These are phyloP conservation scores for Sacculina carcini DNA, from an alignment of 2,888 invertebrate genomes.

Conservation along the genomic window DNA sequence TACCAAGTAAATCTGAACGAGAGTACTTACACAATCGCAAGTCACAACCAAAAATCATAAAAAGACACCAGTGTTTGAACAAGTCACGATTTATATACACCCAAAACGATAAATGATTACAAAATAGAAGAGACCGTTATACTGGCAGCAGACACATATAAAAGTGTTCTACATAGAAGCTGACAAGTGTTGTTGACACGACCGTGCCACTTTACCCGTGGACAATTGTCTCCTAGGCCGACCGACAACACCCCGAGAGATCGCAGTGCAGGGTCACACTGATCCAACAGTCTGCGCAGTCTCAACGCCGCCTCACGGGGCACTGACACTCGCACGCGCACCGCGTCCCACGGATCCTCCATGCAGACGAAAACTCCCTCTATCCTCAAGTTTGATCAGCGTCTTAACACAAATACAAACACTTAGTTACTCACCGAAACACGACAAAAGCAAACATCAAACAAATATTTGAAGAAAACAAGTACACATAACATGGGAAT, in stretches of 20 bases:
- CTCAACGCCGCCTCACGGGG: conserved; percentile 82
- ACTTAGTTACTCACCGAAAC: conserved; percentile 28
- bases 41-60: no score
- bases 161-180: no score
- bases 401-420: not conserved
- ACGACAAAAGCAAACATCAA: no score
- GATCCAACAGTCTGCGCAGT: conserved; percentile 66
- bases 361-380: conserved; percentile 37
- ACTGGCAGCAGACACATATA: no score
- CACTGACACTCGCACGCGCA: conserved; percentile 88
- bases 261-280: conserved; percentile 61
- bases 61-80: no score
- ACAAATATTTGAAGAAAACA: no score
- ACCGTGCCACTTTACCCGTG: not conserved
- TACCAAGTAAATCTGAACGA: no score
- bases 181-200: not conserved
- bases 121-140: no score
- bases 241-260: conserved; percentile 76
- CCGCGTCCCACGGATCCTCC: conserved; percentile 95
- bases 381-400: not conserved
- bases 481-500: no score
- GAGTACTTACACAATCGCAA: no score
- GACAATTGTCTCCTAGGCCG: conserved; percentile 13
- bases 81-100: no score
- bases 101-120: no score